A percentile compares a stretch with the other conserved stretches of the same genome.
Conservation (phyloP, 1,140 invertebrate genomes). For the Diorhabda elongata region DNA sequence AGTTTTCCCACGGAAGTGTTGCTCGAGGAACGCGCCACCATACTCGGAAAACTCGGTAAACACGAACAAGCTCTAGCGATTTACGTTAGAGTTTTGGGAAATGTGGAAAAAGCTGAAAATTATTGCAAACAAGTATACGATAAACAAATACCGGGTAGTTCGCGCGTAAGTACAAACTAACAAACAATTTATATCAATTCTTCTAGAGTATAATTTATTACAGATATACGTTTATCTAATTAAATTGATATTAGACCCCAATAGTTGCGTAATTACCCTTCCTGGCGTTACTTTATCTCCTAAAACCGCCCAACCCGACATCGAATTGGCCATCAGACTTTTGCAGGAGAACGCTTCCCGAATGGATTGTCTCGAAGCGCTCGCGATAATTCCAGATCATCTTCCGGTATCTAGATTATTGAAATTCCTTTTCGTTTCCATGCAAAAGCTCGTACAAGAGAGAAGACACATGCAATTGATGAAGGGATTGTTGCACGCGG, state of each 20-base stretch:
- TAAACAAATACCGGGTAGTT: slow-evolving; percentile 22
- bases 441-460: slow-evolving; percentile 69
- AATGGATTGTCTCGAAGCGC: slow-evolving; percentile 71
- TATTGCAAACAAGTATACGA: slow-evolving; percentile 76
- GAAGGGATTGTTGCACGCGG: slow-evolving; percentile 76
- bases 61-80: slow-evolving; percentile 90
- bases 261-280: slow-evolving; percentile 48
- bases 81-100: slow-evolving; percentile 78
- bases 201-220: slow-evolving; percentile 37
- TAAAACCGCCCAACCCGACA: slow-evolving; percentile 61
- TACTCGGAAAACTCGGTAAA: slow-evolving; percentile 85
- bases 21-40: slow-evolving; percentile 89
- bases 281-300: slow-evolving; percentile 55
- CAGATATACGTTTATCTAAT: slow-evolving; percentile 66
- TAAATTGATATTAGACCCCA: slow-evolving; percentile 61
- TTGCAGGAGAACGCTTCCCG: slow-evolving; percentile 77
- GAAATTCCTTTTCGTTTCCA: slow-evolving; percentile 69
- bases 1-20: slow-evolving; percentile 82
- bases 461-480: slow-evolving; percentile 71
- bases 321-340: slow-evolving; percentile 71
- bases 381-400: slow-evolving; percentile 71
- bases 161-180: slow-evolving; percentile 31
- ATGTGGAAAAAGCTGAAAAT: slow-evolving; percentile 73
- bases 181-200: neutral
- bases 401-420: slow-evolving; percentile 69